Evolutionary conservation across 2,797 vertebrate species (phyloP), one percentile per base, ranked within the genome.

Genomic region (Rhabdophis nuchalis): DNA sequence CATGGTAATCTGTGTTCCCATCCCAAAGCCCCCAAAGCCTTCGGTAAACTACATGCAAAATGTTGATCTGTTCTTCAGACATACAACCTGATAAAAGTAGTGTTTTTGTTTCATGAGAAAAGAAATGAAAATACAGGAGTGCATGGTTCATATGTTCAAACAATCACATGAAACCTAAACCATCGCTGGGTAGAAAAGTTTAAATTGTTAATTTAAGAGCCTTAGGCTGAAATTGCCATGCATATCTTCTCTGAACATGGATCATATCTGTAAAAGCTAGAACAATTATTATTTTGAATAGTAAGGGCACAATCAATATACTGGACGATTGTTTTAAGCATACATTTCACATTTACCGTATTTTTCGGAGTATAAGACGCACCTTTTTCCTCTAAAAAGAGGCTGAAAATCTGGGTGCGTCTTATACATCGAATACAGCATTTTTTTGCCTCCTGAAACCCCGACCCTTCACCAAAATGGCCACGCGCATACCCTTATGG

Each of bases 181-280:
- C 85, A 85, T 54, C n/a, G 16, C 88, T 93, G 95, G 91, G 32
- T 77, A 60, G 92, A 54, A 5, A 52, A 92, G 46, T 9, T 90
- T 7, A 87, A 0, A 56, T 57, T 1, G n/a, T 85, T 46, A 36
- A 58, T 7, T 57, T 27, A 18, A 18, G 29, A 57, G 36, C 13
- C 52, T 6, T 25, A 50, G 50, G 50, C 58, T 92, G 53, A 25
- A 91, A 20, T 46, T 94, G 89, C 50, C 54, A 54, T 0, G 27
- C 41, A 18, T 8, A 18, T 50, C 1, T 0, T 16, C 10, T 89
- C 52, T 60, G 12, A 85, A 58, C 32, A 0, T 7, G 36, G 68
- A 18, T 46, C 72, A 46, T 25, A 46, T 1, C 41, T 46, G 72
- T 82, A 82, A 82, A 82, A 82, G 36, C 10, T 82, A 82, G 20